phyloP scores from a whole-genome alignment of 2,797 vertebrate species.

The Erithacus rubecula region DNA sequence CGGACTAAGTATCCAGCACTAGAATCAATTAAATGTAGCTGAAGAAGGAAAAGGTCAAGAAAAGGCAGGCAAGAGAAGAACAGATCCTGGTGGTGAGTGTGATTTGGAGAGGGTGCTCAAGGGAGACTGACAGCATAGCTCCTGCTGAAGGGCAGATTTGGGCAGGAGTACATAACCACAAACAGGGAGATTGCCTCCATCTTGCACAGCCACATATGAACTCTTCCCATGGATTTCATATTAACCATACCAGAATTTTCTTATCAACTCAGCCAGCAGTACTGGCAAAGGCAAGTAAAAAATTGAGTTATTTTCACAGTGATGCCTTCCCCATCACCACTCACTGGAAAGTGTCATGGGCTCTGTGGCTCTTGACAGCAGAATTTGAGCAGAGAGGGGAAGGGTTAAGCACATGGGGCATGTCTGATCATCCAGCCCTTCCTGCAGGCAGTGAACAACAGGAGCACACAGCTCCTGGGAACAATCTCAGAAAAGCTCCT shows the following conservation, averaged over 20 bases:
- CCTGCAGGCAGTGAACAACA: neutral
- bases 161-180: neutral
- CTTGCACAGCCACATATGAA: neutral
- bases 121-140: neutral
- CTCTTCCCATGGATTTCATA: neutral
- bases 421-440: neutral
- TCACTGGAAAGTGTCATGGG: neutral
- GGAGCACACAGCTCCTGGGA: neutral
- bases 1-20: neutral
- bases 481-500: neutral
- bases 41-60: neutral
- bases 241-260: neutral
- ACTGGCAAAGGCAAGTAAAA: neutral
- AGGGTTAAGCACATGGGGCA: neutral
- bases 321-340: neutral
- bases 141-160: neutral
- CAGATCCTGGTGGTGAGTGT: neutral
- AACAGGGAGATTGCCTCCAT: neutral
- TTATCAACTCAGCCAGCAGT: neutral
- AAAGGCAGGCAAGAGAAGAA: neutral
- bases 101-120: neutral
- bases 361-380: neutral
- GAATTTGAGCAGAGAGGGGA: neutral
- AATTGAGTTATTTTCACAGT: fast-evolving
- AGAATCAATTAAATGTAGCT: neutral